Conservation (phyloP, 2,888 invertebrate species). For the Pyrochroa serraticornis region DNA sequence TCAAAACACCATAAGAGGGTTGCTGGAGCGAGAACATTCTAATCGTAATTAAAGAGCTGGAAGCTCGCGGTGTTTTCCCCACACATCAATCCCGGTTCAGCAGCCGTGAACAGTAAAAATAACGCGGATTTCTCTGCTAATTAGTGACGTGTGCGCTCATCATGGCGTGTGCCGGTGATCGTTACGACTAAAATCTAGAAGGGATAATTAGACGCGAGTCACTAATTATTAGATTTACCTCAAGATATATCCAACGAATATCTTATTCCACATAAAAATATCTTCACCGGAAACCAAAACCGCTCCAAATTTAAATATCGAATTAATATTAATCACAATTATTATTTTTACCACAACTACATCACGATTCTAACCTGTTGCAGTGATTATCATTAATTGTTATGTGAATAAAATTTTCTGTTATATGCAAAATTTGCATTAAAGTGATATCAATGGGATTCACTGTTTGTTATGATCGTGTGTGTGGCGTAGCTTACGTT, state of each 20-base stretch:
- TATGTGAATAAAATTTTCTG: too few species aligned
- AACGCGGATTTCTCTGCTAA: conserved; percentile 53
- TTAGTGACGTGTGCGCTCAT: conserved; percentile 50
- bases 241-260: conserved; percentile 30
- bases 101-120: conserved; percentile 49
- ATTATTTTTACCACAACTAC: too few species aligned
- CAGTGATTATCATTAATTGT: too few species aligned
- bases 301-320: neutral
- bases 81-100: conserved; percentile 45
- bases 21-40: conserved; percentile 38
- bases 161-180: conserved; percentile 49
- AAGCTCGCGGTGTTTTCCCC: conserved; percentile 36
- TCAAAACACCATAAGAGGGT: conserved; percentile 42
- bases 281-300: conserved; percentile 3
- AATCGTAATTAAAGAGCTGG: conserved; percentile 40
- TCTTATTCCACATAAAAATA: conserved; percentile 14
- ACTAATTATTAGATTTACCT: conserved; percentile 41
- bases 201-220: conserved; percentile 46
- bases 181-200: conserved; percentile 38
- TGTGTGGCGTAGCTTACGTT: too few species aligned
- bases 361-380: too few species aligned
- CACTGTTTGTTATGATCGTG: too few species aligned
- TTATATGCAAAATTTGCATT: too few species aligned
- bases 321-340: too few species aligned
- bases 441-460: too few species aligned